Evolutionary conservation across 2,888 invertebrate species (phyloP).

Genomic region (Zhuqinia jingwanae): DNA sequence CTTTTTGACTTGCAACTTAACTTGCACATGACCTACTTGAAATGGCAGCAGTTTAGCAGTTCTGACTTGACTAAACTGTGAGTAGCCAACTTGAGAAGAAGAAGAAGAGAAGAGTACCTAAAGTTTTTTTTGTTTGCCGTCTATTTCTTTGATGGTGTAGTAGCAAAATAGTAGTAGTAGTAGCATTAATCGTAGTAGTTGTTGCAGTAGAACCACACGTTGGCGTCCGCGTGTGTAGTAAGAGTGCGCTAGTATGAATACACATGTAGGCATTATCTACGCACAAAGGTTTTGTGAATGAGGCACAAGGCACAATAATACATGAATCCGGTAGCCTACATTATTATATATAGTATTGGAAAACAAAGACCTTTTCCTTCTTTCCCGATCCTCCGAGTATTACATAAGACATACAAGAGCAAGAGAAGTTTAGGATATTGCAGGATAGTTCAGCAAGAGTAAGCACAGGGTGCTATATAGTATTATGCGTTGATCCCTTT

Average conservation of each 20-base stretch:
- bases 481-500: slow-evolving; percentile 46
- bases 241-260: no score
- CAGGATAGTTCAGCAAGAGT: no score
- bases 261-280: neutral
- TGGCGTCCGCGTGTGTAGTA: no score
- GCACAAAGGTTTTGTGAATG: neutral
- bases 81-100: neutral
- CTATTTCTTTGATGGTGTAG: neutral
- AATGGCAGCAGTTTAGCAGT: no score
- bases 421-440: neutral
- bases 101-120: slow-evolving; percentile 9
- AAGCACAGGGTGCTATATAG: slow-evolving; percentile 46
- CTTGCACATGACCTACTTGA: slow-evolving; percentile 43
- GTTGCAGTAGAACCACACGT: no score
- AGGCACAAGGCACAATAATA: no score
- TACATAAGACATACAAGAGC: neutral
- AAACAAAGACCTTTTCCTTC: neutral
- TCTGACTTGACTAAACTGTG: neutral
- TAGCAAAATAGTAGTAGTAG: no score
- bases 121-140: neutral
- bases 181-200: no score
- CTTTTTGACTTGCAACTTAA: slow-evolving; percentile 47
- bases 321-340: no score
- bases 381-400: neutral
- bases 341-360: no score